Conservation (phyloP, 2,888 invertebrate species). For the Deilephila elpenor region DNA sequence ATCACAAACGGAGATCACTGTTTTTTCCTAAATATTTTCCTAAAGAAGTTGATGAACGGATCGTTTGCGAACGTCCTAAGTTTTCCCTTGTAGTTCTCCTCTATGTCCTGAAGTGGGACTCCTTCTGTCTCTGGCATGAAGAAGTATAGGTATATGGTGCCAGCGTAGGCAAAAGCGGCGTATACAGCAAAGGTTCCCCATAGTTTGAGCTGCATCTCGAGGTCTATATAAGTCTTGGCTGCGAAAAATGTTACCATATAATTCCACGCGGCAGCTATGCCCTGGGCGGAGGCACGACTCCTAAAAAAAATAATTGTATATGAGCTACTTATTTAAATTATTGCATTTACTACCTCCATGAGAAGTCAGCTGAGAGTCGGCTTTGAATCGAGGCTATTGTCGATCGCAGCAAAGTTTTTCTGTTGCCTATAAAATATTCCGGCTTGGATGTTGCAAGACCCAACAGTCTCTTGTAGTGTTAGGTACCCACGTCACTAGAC, state of each 20-base stretch:
- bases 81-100: conserved; percentile 69
- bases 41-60: conserved; percentile 61
- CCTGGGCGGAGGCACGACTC: conserved; percentile 78
- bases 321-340: not conserved
- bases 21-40: conserved; percentile 30
- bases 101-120: conserved; percentile 76
- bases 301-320: conserved; percentile 48
- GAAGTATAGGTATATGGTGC: conserved; percentile 78
- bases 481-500: too few relatives aligned
- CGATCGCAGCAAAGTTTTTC: too few relatives aligned
- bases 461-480: too few relatives aligned
- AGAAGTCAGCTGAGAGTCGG: too few relatives aligned
- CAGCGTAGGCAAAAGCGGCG: conserved; percentile 68
- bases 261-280: conserved; percentile 77
- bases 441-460: too few relatives aligned
- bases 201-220: conserved; percentile 67
- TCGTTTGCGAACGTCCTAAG: conserved; percentile 67
- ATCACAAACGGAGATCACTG: conserved; percentile 21
- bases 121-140: conserved; percentile 82
- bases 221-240: conserved; percentile 76
- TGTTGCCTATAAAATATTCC: too few relatives aligned
- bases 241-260: conserved; percentile 78
- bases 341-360: too few relatives aligned
- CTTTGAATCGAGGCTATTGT: too few relatives aligned
- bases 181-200: conserved; percentile 80